These are phyloP conservation scores for Agraylea sexmaculata DNA, from an alignment of 1,140 invertebrate species.

Conservation along the genomic window DNA sequence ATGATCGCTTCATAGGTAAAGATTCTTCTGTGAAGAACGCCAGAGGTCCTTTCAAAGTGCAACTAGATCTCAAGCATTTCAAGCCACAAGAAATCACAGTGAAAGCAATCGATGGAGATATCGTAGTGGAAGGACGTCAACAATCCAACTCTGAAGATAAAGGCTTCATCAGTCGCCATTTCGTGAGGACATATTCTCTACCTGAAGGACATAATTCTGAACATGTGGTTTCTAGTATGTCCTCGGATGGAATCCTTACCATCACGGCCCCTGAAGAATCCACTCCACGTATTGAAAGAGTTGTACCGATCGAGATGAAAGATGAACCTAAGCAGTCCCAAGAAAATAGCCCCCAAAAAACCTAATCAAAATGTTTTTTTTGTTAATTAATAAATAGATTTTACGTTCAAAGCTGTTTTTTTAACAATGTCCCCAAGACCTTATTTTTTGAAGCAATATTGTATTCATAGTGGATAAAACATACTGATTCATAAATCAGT, in stretches of 20 bases:
- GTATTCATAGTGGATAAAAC: no score
- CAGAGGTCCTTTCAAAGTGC: conserved; percentile 24
- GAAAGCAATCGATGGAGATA: conserved; percentile 44
- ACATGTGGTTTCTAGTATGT: conserved; percentile 56
- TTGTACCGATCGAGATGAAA: no score
- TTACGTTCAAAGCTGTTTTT: no score
- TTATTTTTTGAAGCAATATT: no score
- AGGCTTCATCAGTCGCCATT: conserved; percentile 28
- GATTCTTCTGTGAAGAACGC: conserved; percentile 3
- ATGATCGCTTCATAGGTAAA: background rate
- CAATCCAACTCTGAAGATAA: conserved; percentile 41
- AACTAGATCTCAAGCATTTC: conserved; percentile 49
- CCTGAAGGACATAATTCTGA: conserved; percentile 55
- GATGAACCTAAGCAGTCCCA: no score
- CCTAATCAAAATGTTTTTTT: no score
- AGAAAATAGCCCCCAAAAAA: no score
- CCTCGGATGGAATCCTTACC: conserved; percentile 61
- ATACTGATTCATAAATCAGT: no score
- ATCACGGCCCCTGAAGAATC: conserved; percentile 61
- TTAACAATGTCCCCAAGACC: no score
- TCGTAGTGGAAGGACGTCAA: conserved; percentile 45
- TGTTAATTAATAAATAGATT: no score
- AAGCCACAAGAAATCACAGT: conserved; percentile 53
- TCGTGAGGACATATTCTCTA: conserved; percentile 43
- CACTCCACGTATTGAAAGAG: no score